These are phyloP conservation scores for Pterocles orientalis DNA, from an alignment of 2,113 vertebrate genomes.

Conservation along the genomic window DNA sequence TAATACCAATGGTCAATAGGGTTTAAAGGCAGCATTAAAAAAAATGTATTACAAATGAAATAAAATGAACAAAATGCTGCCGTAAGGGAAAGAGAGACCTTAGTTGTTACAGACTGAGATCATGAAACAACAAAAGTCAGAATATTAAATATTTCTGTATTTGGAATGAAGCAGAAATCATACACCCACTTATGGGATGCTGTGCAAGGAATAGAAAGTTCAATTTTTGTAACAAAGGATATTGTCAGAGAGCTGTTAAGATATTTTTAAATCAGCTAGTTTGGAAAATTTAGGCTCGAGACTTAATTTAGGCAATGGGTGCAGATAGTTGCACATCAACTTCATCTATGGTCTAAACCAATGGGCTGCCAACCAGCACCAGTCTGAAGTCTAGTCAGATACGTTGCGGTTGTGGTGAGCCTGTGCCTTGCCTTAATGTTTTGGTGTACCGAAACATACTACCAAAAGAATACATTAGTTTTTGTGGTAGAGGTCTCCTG, in stretches of 20 bases:
- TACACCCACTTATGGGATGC: background rate
- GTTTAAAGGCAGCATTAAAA: background rate
- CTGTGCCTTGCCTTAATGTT: background rate
- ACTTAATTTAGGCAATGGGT: background rate
- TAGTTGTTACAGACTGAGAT: background rate
- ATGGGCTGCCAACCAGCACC: background rate
- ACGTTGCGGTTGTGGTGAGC: background rate
- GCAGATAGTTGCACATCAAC: background rate
- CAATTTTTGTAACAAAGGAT: background rate
- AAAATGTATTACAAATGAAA: background rate
- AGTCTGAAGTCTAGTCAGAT: background rate
- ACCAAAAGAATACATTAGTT: background rate
- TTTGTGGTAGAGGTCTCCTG: background rate
- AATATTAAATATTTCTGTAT: background rate
- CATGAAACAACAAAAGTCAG: background rate
- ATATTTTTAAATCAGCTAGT: background rate
- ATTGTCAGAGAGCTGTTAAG: background rate
- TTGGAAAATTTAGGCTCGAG: background rate
- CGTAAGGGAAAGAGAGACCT: background rate
- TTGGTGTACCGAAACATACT: rapidly evolving
- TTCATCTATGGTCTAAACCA: background rate
- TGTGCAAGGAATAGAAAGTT: background rate
- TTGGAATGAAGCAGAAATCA: background rate
- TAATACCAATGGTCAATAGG: background rate
- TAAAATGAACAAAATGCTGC: background rate